Evolutionary conservation across 2,797 vertebrate species (phyloP), one percentile per base, ranked within the genome.

Genomic region (Ibycter americanus): DNA sequence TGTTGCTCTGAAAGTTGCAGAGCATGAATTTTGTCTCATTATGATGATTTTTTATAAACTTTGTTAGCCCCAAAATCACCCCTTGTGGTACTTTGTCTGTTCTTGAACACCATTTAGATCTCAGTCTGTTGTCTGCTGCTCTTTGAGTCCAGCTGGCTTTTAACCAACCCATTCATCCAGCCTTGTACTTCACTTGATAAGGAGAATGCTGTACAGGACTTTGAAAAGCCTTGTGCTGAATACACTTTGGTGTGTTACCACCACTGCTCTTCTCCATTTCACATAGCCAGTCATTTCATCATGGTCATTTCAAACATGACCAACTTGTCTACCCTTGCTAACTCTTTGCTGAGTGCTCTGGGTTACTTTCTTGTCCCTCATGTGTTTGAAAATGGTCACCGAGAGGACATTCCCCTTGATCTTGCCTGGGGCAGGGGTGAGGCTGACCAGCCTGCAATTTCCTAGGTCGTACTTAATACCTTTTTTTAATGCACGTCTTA

Each of bases 261-360:
- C 20, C 15, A 2, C 19, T 54, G 17, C 9, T 78, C 29, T 83
- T 88, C 26, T 11, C 14, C 70, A 15, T 46, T 80, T 73, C 18
- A 25, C 17, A 9, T n/a, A 46, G 19, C 5, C 52, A 21, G 1
- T 85, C 0, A 16, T 77, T 51, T 94, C 0, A 0, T 46, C 12
- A 3, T 29, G 58, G 22, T 79, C 0, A 1, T 92, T 77, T 83
- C 38, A 49, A 55, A 49, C 29, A 22, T 8, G 7, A 54, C 9
- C 21, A 51, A 4, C n/a, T 27, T 1, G 0, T 78, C 19, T 83
- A 4, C 6, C 11, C 32, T 40, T 81, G 9, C 5, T 81, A 70
- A 87, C 62, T 83, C 29, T 81, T 80, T 26, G 17, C 32, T 51
- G 40, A 23, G 12, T 47, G 8, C 31, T 66, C 38, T 49, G 54